phyloP scores from a whole-genome alignment of 2,113 vertebrate genomes.

The Procavia capensis region DNA sequence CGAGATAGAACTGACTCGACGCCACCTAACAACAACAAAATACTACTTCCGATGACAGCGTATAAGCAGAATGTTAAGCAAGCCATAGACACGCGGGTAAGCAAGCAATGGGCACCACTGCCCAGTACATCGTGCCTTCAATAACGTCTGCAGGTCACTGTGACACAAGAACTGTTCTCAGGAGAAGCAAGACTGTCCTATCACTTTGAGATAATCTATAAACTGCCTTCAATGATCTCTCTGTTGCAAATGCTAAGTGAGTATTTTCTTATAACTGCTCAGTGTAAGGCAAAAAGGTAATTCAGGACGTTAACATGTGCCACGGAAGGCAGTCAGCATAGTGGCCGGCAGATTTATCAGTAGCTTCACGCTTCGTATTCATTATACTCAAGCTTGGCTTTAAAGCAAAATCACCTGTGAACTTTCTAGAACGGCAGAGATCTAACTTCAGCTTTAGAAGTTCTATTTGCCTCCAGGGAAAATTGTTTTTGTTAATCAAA shows the following conservation, averaged over 20 bases:
- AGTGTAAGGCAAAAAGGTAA: neutral
- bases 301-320: neutral
- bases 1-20: too few relatives aligned
- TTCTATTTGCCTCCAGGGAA: neutral
- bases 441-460: neutral
- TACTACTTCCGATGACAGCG: neutral
- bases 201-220: neutral
- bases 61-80: neutral
- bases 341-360: neutral
- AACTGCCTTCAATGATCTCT: neutral
- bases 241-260: neutral
- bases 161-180: neutral
- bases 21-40: too few relatives aligned
- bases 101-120: neutral
- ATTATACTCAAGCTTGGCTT: neutral
- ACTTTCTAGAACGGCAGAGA: slow-evolving; percentile 7
- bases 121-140: neutral
- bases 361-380: neutral
- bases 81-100: too few relatives aligned
- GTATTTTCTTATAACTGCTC: neutral
- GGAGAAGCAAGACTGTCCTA: neutral
- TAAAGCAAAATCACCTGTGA: slow-evolving; percentile 8
- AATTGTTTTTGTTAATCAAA: neutral
- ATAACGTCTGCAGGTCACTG: neutral
- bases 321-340: neutral